Conservation (phyloP, 2,113 vertebrate species). For the Glaucidium brasilianum region DNA sequence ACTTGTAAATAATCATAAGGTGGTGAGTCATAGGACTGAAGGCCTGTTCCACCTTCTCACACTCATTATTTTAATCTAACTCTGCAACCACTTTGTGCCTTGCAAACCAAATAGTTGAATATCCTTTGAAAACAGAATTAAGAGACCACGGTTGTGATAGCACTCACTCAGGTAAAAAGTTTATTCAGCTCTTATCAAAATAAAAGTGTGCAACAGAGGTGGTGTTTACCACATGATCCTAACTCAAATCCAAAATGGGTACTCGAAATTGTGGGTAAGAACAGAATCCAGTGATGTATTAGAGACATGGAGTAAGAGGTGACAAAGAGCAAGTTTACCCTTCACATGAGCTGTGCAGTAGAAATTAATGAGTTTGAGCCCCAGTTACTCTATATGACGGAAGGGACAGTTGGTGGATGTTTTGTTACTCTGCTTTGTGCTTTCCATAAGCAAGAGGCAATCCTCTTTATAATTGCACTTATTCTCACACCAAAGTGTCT, state of each 20-base stretch:
- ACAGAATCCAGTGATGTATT: neutral
- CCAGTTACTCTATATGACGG: neutral
- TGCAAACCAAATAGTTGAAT: neutral
- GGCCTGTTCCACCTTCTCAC: neutral
- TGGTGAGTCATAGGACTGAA: neutral
- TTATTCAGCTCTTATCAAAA: neutral
- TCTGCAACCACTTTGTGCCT: neutral
- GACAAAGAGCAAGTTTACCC: neutral
- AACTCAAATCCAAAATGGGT: neutral
- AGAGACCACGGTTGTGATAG: neutral
- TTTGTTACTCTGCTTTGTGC: neutral
- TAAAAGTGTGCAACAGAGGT: too few species aligned
- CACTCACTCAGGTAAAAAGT: neutral
- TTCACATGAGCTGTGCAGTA: accelerated
- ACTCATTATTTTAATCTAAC: neutral
- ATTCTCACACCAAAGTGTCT: neutral
- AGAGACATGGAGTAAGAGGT: neutral
- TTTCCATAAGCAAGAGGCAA: neutral
- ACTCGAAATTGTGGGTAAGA: neutral
- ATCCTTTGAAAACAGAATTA: neutral
- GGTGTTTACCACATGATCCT: neutral
- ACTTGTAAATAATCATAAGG: neutral
- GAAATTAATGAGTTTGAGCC: neutral
- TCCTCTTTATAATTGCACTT: neutral
- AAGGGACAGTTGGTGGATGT: neutral